phyloP scores from a whole-genome alignment of 1,140 invertebrate genomes.

The Gonatopus flavifemur region DNA sequence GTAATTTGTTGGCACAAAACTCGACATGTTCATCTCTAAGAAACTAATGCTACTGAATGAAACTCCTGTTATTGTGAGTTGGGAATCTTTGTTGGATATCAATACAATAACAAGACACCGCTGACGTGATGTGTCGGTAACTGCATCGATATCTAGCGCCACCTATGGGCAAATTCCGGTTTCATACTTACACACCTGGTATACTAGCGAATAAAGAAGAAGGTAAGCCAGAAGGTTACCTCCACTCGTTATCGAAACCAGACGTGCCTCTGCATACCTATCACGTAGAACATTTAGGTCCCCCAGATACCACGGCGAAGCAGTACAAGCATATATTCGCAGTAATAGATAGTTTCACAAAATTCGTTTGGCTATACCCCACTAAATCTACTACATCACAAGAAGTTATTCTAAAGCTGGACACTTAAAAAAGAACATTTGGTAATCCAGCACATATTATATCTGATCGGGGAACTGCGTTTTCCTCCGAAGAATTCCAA shows the following conservation, averaged over 20 bases:
- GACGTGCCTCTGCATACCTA: slow-evolving; percentile 30
- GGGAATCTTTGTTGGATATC: too few species aligned
- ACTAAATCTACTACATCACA: slow-evolving; percentile 5
- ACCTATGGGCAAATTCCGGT: too few species aligned
- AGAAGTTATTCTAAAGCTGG: background rate
- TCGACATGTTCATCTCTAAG: too few species aligned
- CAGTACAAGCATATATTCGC: slow-evolving; percentile 21
- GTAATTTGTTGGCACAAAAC: too few species aligned
- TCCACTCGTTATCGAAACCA: too few species aligned
- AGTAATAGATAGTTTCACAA: slow-evolving; percentile 26
- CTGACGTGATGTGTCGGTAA: too few species aligned
- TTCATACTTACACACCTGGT: too few species aligned
- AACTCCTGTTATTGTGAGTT: too few species aligned
- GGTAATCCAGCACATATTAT: background rate
- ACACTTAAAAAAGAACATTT: background rate
- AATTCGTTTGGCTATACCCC: slow-evolving; percentile 26
- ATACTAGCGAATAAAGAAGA: background rate
- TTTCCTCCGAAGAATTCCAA: background rate
- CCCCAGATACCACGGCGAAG: slow-evolving; percentile 13
- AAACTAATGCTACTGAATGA: too few species aligned
- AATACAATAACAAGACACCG: too few species aligned
- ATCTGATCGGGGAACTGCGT: background rate
- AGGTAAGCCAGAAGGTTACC: background rate
- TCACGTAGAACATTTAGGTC: slow-evolving; percentile 38
- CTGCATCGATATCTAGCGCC: too few species aligned